Evolutionary conservation across 2,888 invertebrate genomes (phyloP).

Genomic region (Caenorhabditis angaria): DNA sequence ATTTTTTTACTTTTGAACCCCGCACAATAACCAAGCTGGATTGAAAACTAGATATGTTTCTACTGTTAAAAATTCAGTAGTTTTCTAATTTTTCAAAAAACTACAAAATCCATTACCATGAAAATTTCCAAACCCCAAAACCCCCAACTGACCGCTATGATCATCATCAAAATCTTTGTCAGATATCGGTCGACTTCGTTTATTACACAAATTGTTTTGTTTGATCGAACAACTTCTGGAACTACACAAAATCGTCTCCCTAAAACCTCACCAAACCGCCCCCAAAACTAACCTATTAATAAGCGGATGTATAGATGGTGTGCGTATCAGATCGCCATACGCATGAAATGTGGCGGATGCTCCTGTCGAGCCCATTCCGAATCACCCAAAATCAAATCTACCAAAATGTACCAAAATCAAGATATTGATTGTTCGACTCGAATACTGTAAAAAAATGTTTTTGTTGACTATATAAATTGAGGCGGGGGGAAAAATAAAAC

Average conservation of each 20-base stretch:
- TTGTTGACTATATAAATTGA: not conserved
- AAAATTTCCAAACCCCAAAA: not conserved
- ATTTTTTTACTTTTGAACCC: too few species aligned
- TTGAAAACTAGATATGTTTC: too few species aligned
- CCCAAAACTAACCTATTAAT: conserved; percentile 30
- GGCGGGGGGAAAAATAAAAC: not conserved
- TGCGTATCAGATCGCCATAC: conserved; percentile 64
- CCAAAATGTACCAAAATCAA: conserved; percentile 13
- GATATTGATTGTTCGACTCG: too few species aligned
- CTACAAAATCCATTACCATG: not conserved
- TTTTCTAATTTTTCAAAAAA: not conserved
- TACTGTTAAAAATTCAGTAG: too few species aligned
- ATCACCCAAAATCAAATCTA: conserved; percentile 24
- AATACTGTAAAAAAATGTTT: conserved; percentile 37
- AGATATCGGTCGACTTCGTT: conserved; percentile 40
- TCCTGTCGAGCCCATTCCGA: conserved; percentile 61
- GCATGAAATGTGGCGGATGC: conserved; percentile 62
- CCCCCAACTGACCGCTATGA: conserved; percentile 27
- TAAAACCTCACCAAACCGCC: conserved; percentile 9
- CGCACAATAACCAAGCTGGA: too few species aligned
- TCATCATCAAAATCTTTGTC: conserved; percentile 45
- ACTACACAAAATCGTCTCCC: conserved; percentile 9
- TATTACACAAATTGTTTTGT: conserved; percentile 45
- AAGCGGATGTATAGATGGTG: conserved; percentile 62
- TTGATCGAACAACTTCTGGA: conserved; percentile 46